phyloP scores from a whole-genome alignment of 2,797 vertebrate species.

The Crax fasciolata region DNA sequence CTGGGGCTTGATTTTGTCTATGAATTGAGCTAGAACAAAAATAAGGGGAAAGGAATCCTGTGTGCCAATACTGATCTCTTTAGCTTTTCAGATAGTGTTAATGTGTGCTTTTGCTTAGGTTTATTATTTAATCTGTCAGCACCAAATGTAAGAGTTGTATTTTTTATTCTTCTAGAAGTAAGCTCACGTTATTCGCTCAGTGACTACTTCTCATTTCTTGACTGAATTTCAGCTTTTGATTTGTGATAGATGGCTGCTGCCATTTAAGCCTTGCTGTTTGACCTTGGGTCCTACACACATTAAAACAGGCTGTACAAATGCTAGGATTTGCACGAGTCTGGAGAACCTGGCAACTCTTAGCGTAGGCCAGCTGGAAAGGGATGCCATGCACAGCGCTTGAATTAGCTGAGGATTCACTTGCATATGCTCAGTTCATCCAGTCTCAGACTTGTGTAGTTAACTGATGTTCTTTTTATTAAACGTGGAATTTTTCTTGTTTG shows the following conservation, averaged over 20 bases:
- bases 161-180: not conserved
- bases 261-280: not conserved
- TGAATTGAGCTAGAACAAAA: not conserved
- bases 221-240: not conserved
- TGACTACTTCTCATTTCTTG: not conserved
- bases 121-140: not conserved
- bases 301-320: not conserved
- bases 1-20: not conserved
- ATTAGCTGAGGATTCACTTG: not conserved
- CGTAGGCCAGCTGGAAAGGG: not conserved
- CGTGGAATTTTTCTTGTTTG: not conserved
- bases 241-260: not conserved
- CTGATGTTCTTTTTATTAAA: slow-evolving; percentile 2
- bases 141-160: not conserved
- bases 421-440: not conserved
- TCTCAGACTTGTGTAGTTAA: not conserved
- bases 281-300: not conserved
- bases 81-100: not conserved
- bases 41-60: not conserved
- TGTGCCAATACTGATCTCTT: not conserved
- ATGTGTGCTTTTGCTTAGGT: not conserved
- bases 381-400: not conserved
- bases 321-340: not conserved
- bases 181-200: not conserved
- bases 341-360: not conserved